Evolutionary conservation across 2,113 vertebrate species (phyloP).

Genomic region (Peromyscus leucopus): DNA sequence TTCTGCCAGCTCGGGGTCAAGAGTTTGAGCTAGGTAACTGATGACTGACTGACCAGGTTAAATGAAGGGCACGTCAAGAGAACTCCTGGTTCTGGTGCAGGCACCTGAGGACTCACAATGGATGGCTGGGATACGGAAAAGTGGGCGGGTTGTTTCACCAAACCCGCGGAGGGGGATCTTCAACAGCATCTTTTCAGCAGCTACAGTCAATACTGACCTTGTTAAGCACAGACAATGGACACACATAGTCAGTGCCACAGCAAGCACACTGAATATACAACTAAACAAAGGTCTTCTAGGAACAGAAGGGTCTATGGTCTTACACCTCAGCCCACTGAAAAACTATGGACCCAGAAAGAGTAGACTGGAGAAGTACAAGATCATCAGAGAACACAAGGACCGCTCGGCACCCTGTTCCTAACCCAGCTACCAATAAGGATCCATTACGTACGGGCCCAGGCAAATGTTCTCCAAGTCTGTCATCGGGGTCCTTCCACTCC

Average conservation of each 20-base stretch:
- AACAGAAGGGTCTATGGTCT: not conserved
- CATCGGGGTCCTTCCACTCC: not conserved
- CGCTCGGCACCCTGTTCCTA: constrained; percentile 10
- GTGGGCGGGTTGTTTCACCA: constrained; percentile 19
- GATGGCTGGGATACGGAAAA: not conserved
- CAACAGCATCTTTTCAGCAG: not conserved
- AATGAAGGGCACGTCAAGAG: not conserved
- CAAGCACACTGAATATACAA: constrained; percentile 34
- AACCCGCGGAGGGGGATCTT: not conserved
- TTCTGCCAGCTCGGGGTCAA: not conserved
- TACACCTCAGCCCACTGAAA: constrained; percentile 62
- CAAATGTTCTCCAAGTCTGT: not conserved
- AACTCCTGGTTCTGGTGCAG: not conserved
- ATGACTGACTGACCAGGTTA: not conserved
- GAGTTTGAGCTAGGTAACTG: not conserved
- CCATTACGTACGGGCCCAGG: not conserved
- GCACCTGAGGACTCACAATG: not conserved
- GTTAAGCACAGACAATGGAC: constrained; percentile 50
- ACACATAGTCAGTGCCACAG: not conserved
- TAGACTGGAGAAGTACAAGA: constrained; percentile 23
- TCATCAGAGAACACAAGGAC: constrained; percentile 41
- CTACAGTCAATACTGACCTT: constrained; percentile 41
- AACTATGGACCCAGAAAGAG: constrained; percentile 32
- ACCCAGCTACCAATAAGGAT: constrained; percentile 4
- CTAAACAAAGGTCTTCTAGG: constrained; percentile 21